Evolutionary conservation across 2,797 vertebrate species (phyloP).

Genomic region (Cottoperca gobio): DNA sequence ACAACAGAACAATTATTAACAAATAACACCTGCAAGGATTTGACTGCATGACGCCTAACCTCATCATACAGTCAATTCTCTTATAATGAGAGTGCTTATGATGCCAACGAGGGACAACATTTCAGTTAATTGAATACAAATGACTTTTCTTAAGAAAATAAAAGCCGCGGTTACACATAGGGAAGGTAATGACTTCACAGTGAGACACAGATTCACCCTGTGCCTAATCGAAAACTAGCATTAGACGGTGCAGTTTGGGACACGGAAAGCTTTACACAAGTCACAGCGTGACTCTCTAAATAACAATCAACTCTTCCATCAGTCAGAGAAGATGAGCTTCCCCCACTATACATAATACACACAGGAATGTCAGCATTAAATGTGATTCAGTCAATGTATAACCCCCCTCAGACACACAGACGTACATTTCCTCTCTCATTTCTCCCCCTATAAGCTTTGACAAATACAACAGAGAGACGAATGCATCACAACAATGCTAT

Average conservation of each 20-base stretch:
- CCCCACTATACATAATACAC: slow-evolving; percentile 14
- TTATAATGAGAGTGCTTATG: slow-evolving; percentile 37
- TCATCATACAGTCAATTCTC: slow-evolving; percentile 11
- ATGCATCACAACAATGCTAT: slow-evolving; percentile 45
- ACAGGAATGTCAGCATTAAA: slow-evolving; percentile 42
- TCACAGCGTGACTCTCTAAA: slow-evolving; percentile 46
- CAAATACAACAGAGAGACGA: slow-evolving; percentile 50
- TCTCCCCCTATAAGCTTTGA: slow-evolving; percentile 29
- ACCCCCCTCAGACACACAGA: slow-evolving; percentile 32
- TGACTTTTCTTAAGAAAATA: slow-evolving; percentile 16
- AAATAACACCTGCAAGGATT: slow-evolving; percentile 18
- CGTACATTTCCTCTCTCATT: neutral
- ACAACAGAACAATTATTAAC: slow-evolving; percentile 3
- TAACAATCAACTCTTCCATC: slow-evolving; percentile 41
- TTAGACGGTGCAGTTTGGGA: slow-evolving; percentile 20
- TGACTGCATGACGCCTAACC: slow-evolving; percentile 13
- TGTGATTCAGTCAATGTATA: slow-evolving; percentile 24
- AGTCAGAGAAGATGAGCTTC: slow-evolving; percentile 26
- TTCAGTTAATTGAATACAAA: slow-evolving; percentile 16
- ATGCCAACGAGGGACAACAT: neutral
- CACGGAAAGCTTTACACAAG: slow-evolving; percentile 35
- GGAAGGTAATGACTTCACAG: slow-evolving; percentile 36
- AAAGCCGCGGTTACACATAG: slow-evolving; percentile 21
- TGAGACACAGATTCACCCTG: slow-evolving; percentile 25
- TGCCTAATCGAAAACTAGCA: slow-evolving; percentile 18